Conservation (phyloP, 2,113 vertebrate genomes). For the Vulpes vulpes region DNA sequence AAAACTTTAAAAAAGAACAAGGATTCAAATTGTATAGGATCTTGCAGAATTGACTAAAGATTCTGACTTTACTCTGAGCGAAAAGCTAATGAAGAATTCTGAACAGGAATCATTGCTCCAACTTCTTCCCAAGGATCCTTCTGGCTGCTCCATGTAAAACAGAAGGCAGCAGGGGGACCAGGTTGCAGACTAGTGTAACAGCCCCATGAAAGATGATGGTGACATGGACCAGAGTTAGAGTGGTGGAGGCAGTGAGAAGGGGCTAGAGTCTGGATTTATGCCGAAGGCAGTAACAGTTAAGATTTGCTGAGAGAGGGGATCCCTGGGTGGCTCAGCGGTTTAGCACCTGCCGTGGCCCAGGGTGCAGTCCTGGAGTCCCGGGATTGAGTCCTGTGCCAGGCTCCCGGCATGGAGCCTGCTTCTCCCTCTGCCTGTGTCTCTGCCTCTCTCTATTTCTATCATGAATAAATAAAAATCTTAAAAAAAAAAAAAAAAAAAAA, state of each 20-base stretch:
- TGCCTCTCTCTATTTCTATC: no score
- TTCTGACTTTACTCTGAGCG: not conserved
- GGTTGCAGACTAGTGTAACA: not conserved
- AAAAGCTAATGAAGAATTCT: not conserved
- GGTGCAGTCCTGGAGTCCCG: no score
- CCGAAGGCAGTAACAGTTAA: not conserved
- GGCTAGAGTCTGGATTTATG: not conserved
- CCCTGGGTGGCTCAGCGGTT: no score
- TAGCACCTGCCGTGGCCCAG: no score
- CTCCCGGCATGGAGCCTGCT: no score
- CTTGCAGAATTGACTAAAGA: not conserved
- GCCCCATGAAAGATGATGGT: not conserved
- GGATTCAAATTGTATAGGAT: not conserved
- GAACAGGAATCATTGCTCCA: not conserved
- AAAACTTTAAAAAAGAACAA: not conserved
- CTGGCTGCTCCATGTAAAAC: not conserved
- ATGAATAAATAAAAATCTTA: no score
- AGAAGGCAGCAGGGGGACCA: not conserved
- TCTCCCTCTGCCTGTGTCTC: no score
- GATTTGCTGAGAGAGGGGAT: not conserved
- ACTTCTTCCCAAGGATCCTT: not conserved
- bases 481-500: no score
- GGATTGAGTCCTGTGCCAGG: no score
- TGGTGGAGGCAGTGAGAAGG: not conserved
- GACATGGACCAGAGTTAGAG: not conserved